These are phyloP conservation scores for Zoanthus sansibaricus DNA, from an alignment of 92 coral and sea anemone genomes.

Conservation along the genomic window DNA sequence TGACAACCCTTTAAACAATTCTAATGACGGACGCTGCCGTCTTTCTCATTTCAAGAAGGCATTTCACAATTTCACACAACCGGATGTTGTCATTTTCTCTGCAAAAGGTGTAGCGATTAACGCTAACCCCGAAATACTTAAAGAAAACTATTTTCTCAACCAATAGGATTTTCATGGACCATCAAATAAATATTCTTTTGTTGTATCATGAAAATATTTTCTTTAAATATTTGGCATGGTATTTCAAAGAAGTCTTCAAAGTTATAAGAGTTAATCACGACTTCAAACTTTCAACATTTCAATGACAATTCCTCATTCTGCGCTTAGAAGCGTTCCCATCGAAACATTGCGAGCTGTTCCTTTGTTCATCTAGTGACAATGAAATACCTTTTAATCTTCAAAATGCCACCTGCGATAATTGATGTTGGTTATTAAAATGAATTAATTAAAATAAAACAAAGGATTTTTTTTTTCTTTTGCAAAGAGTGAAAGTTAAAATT, in stretches of 20 bases:
- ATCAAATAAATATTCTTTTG: not conserved
- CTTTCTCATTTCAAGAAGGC: too few species aligned
- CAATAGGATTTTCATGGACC: not conserved
- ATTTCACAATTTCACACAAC: too few species aligned
- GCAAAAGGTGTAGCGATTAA: not conserved
- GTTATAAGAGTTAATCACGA: not conserved
- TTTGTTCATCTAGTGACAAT: conserved; percentile 4
- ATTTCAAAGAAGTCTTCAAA: not conserved
- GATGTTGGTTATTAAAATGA: conserved; percentile 32
- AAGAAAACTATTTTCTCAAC: not conserved
- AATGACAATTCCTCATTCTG: not conserved
- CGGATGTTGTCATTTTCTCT: not conserved
- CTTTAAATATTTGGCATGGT: not conserved
- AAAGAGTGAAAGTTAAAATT: not conserved
- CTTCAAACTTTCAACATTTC: not conserved
- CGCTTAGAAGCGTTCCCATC: not conserved
- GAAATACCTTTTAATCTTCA: conserved; percentile 34
- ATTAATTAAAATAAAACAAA: conserved; percentile 21
- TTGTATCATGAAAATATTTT: not conserved
- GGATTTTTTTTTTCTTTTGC: not conserved
- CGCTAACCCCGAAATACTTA: not conserved
- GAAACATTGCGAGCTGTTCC: not conserved
- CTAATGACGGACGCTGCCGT: too few species aligned
- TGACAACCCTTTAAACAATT: too few species aligned
- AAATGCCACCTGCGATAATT: conserved; percentile 18